Conservation (phyloP, 2,113 vertebrate genomes). For the Podocnemis expansa region DNA sequence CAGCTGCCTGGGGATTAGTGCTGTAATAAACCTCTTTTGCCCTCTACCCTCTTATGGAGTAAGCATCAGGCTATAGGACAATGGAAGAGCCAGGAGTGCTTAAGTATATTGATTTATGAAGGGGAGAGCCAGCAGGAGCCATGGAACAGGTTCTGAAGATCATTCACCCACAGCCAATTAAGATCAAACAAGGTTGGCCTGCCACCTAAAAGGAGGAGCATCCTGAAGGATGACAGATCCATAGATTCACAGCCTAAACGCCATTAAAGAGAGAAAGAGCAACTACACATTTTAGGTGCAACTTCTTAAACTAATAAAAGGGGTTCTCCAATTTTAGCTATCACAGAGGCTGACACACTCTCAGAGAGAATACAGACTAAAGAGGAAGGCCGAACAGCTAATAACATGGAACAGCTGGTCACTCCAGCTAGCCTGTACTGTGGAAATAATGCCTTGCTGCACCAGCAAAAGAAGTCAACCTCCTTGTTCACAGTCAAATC, state of each 20-base stretch:
- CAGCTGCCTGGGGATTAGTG: constrained; percentile 23
- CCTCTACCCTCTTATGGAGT: background rate
- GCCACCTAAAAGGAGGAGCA: background rate
- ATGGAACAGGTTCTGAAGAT: background rate
- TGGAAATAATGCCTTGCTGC: background rate
- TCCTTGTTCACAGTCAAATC: background rate
- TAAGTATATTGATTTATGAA: background rate
- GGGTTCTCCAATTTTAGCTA: constrained; percentile 6
- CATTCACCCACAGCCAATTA: background rate
- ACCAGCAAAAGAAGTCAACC: background rate
- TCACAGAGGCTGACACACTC: background rate
- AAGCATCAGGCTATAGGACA: background rate
- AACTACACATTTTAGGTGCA: background rate
- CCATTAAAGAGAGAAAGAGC: background rate
- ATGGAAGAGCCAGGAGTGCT: background rate
- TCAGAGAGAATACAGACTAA: background rate
- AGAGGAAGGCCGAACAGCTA: background rate
- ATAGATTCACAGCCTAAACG: background rate
- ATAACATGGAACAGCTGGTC: background rate
- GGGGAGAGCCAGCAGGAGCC: background rate
- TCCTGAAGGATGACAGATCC: background rate
- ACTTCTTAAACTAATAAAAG: background rate
- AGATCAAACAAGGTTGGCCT: background rate
- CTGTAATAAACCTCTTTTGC: constrained; percentile 1
- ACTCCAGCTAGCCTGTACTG: rapidly evolving